Conservation (phyloP, 2,113 vertebrate species). For the Numida meleagris region DNA sequence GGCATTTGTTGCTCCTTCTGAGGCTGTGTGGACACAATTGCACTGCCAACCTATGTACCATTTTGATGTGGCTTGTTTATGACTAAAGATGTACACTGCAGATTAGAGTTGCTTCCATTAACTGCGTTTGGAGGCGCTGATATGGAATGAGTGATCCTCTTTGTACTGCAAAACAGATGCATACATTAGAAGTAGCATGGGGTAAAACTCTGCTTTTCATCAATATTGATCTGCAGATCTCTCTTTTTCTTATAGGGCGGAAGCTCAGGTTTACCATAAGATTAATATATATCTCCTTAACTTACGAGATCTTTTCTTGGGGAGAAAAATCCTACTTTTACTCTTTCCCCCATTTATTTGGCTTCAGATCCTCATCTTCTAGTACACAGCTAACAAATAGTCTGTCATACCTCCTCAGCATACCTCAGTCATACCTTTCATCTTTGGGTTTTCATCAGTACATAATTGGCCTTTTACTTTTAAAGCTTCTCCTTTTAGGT, state of each 20-base stretch:
- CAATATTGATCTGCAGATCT: not conserved
- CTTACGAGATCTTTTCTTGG: not conserved
- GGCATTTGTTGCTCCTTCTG: not conserved
- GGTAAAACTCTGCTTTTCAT: not conserved
- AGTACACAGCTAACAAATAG: not conserved
- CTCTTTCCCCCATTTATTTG: not conserved
- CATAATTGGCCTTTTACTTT: not conserved
- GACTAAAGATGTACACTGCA: accelerated
- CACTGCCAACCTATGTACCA: not conserved
- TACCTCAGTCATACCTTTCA: no score
- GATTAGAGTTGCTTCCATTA: not conserved
- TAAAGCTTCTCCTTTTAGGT: not conserved
- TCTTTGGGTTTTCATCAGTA: not conserved
- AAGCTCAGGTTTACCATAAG: not conserved
- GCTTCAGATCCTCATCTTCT: not conserved
- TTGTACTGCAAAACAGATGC: not conserved
- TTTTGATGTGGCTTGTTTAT: not conserved
- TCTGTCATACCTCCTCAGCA: not conserved
- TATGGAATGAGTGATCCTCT: not conserved
- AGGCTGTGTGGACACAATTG: not conserved
- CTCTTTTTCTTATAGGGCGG: not conserved
- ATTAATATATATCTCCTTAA: not conserved
- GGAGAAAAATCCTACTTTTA: not conserved
- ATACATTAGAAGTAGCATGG: not conserved
- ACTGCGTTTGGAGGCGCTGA: not conserved